phyloP scores from a whole-genome alignment of 2,797 vertebrate species.

The Limosa lapponica region DNA sequence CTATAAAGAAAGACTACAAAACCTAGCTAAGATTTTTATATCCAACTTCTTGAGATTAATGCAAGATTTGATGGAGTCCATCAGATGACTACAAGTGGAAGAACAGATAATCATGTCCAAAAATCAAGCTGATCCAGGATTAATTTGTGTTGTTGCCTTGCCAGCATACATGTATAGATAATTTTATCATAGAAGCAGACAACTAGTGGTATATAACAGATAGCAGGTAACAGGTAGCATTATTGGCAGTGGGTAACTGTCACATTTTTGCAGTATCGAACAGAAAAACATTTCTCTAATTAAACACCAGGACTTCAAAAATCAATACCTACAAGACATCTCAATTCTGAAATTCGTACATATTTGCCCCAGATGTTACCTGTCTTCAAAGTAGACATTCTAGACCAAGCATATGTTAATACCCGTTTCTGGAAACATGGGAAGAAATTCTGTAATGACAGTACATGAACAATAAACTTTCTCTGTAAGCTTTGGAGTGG shows the following conservation, averaged over 20 bases:
- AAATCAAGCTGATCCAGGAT: not conserved
- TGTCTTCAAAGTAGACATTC: not conserved
- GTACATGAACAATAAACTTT: not conserved
- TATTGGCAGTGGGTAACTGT: not conserved
- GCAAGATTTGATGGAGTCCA: not conserved
- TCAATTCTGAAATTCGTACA: not conserved
- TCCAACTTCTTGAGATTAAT: not conserved
- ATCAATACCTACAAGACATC: not conserved
- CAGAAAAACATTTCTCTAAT: not conserved
- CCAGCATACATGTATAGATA: not conserved
- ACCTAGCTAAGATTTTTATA: not conserved
- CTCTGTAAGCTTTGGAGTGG: not conserved
- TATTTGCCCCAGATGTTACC: not conserved
- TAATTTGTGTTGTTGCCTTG: not conserved
- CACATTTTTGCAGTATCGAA: not conserved
- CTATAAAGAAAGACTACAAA: not conserved
- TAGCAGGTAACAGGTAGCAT: not conserved
- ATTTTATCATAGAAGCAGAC: not conserved
- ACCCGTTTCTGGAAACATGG: not conserved
- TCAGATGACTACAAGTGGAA: not conserved
- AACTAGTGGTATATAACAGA: not conserved
- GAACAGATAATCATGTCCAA: not conserved
- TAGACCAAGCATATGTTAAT: not conserved
- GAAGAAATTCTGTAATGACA: not conserved
- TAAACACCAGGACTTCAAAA: not conserved